Evolutionary conservation across 2,797 vertebrate genomes (phyloP), one percentile per base, ranked within the genome.

Genomic region (Pteropus rufus): DNA sequence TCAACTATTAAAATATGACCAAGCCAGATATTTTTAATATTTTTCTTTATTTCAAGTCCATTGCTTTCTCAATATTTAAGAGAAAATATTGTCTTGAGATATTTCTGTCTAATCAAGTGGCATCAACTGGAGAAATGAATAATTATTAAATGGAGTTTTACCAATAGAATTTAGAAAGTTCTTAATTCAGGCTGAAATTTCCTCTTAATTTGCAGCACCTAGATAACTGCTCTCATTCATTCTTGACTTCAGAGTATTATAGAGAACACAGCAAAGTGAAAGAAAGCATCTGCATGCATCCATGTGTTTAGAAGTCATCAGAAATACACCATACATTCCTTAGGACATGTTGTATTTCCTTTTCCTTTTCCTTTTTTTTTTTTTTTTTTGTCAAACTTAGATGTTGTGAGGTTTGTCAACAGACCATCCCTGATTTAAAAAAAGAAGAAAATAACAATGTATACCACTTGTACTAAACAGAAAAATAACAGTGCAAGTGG

Each of bases 1-100:
- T 36, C 90, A 54, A 82, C 94, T 54, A 54, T 94, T 92, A 93
- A 90, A 81, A 94, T 84, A 34, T 93, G 81, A 56, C 54, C 93
- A 95, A 83, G 0, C 0, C 23, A 97, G 67, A 91, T 54, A 1
- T 1, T 24, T 76, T 93, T 1, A 41, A 2, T 24, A 21, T 60
- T 92, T 15, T 94, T 96, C 62, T 24, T 83, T 46, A 76, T 96
- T 96, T 94, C 2, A 76, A 70, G 75, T 81, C 54, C 4, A 72
- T 77, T 34, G 36, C 23, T 2, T 94, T 75, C 12, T 86, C 70
- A 29, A 80, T 93, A 79, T 14, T 82, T 91, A 29, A 94, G 0
- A 34, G 29, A 56, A 97, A 96, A 81, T 83, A 75, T 77, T 94
- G 7, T 4, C 87, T 88, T 67, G 3, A 62, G 8, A 52, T 34